These are phyloP conservation scores for Amiota mariae DNA, from an alignment of 2,888 invertebrate species.

Conservation along the genomic window DNA sequence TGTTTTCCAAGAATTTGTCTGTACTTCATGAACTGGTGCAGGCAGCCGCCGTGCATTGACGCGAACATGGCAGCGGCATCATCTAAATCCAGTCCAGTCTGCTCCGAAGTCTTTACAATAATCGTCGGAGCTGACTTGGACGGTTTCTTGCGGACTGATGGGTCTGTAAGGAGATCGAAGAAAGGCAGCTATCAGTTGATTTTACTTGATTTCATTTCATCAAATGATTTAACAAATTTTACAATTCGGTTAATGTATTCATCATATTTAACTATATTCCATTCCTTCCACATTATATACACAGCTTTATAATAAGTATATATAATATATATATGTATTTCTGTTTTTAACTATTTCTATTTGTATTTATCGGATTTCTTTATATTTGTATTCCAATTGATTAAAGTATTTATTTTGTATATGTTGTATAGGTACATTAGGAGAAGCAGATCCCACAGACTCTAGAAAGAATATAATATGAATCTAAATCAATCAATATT, in stretches of 20 bases:
- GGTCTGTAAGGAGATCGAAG: slow-evolving; percentile 61
- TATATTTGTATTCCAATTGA: too few relatives aligned
- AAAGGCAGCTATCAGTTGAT: slow-evolving; percentile 43
- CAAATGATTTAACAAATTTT: not conserved
- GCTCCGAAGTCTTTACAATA: slow-evolving; percentile 37
- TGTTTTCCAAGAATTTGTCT: slow-evolving; percentile 37
- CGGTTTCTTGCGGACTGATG: slow-evolving; percentile 31
- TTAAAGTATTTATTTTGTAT: too few relatives aligned
- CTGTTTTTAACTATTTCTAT: too few relatives aligned
- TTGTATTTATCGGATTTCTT: too few relatives aligned
- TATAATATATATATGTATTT: too few relatives aligned
- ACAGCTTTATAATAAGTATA: too few relatives aligned
- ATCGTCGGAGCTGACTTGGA: not conserved
- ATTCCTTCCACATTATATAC: not conserved
- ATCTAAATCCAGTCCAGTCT: slow-evolving; percentile 37
- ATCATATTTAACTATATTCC: not conserved
- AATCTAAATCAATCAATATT: too few relatives aligned
- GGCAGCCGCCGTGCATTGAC: slow-evolving; percentile 65
- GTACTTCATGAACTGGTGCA: slow-evolving; percentile 53
- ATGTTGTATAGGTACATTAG: too few relatives aligned
- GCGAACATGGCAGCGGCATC: slow-evolving; percentile 59
- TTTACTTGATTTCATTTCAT: slow-evolving; percentile 35
- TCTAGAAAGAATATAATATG: too few relatives aligned
- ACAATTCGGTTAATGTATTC: not conserved
- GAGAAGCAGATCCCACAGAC: too few relatives aligned